Evolutionary conservation across 2,113 vertebrate genomes (phyloP), one percentile per base, ranked within the genome.

Genomic region (Aspidoscelis tigris): DNA sequence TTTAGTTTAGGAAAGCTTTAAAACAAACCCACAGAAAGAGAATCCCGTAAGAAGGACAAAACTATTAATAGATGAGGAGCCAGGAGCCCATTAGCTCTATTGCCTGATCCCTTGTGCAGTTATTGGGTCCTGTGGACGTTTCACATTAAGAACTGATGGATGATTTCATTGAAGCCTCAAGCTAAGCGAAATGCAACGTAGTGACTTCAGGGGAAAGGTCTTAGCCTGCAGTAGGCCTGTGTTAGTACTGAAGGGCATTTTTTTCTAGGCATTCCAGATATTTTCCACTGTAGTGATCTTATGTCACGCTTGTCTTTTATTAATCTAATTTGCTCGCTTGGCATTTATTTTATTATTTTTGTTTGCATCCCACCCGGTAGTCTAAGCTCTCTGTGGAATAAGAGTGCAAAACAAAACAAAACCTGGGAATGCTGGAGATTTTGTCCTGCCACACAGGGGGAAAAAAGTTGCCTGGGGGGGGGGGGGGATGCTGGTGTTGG

Each of bases 1-100:
- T n/a, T 87, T 79, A 80, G 72, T 81, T 87, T 85, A 86, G 85
- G 74, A 84, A 80, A 83, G 82, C 71, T 41, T 81, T 81, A 87
- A 82, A 82, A 72, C 58, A 89, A 86, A 70, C 69, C 64, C 75
- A 22, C 73, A 85, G 82, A 68, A 86, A 88, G 65, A 82, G 85
- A 90, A 89, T 76, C 44, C 43, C 73, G 50, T 77, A 84, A 84
- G 47, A 47, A 65, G 77, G 72, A 41, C 33, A 44, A 74, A 61
- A 81, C 68, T 82, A 82, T 82, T 86, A 65, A 84, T 87, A 71
- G 66, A 0, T 70, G 6, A 72, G 55, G 73, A 87, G 68, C 53
- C 64, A 71, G 70, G 43, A 68, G 84, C 86, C 18, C 78, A 1
- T 6, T 61, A 64, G 44, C 47, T 65, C 83, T 70, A 0, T 76